Evolutionary conservation across 2,888 invertebrate species (phyloP).

Genomic region (Polydrusus cervinus): DNA sequence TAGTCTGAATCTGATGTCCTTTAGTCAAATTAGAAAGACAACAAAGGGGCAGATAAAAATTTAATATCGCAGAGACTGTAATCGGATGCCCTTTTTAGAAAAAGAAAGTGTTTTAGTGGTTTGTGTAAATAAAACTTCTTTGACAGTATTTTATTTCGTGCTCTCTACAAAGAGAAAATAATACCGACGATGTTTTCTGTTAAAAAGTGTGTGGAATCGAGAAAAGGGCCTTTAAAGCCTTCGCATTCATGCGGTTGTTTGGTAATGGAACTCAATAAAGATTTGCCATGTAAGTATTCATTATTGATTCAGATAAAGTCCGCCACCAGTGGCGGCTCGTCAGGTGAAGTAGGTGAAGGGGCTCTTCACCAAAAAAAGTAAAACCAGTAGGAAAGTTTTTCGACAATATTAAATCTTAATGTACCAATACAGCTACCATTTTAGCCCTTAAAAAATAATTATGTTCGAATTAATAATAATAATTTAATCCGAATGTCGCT

Average conservation of each 20-base stretch:
- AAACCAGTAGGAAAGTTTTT: no score
- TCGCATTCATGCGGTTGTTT: conserved; percentile 27
- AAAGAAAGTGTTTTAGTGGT: neutral
- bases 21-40: conserved; percentile 1
- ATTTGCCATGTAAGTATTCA: neutral
- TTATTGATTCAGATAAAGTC: neutral
- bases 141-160: conserved; percentile 1
- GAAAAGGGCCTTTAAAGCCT: conserved; percentile 11
- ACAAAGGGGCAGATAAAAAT: conserved; percentile 2
- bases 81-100: neutral
- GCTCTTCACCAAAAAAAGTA: no score
- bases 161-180: neutral
- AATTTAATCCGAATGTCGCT: no score
- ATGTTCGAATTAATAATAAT: no score
- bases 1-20: neutral
- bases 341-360: no score
- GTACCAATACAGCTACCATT: no score
- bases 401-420: no score
- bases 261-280: neutral
- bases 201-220: neutral
- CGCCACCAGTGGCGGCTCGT: no score
- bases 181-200: conserved; percentile 10
- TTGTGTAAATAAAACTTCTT: conserved; percentile 6
- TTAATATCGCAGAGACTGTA: conserved; percentile 3
- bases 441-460: no score